Evolutionary conservation across 2,113 vertebrate genomes (phyloP).

Genomic region (Tursiops truncatus): DNA sequence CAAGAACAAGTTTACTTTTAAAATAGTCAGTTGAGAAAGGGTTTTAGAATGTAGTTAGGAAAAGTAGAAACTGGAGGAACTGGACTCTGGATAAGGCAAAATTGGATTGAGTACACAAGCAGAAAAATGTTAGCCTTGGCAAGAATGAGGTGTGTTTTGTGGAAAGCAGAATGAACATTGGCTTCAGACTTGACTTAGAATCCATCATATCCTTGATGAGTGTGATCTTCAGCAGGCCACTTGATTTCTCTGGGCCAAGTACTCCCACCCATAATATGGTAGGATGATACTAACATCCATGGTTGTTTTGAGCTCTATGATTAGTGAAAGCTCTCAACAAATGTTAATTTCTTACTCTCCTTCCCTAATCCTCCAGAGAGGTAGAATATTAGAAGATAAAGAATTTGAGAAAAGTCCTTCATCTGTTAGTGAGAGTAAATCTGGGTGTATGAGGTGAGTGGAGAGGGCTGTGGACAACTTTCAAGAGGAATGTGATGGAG

Average conservation of each 20-base stretch:
- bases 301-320: not conserved
- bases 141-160: not conserved
- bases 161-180: not conserved
- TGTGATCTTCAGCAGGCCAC: not conserved
- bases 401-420: not conserved
- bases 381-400: not conserved
- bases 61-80: not conserved
- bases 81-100: not conserved
- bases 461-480: not conserved
- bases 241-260: not conserved
- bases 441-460: not conserved
- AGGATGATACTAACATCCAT: not conserved
- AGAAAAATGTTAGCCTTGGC: not conserved
- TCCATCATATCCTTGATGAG: not conserved
- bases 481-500: not conserved
- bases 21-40: not conserved
- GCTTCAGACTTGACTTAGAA: not conserved
- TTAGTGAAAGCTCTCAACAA: not conserved
- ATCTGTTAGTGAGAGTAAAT: not conserved
- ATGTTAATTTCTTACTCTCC: not conserved
- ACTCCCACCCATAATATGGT: not conserved
- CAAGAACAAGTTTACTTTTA: not conserved
- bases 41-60: not conserved
- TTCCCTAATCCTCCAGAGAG: not conserved
- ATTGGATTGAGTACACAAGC: not conserved